Base-by-base conservation (phyloP, 2,888 invertebrate species). In the Parasteatoda lunata region DNA sequence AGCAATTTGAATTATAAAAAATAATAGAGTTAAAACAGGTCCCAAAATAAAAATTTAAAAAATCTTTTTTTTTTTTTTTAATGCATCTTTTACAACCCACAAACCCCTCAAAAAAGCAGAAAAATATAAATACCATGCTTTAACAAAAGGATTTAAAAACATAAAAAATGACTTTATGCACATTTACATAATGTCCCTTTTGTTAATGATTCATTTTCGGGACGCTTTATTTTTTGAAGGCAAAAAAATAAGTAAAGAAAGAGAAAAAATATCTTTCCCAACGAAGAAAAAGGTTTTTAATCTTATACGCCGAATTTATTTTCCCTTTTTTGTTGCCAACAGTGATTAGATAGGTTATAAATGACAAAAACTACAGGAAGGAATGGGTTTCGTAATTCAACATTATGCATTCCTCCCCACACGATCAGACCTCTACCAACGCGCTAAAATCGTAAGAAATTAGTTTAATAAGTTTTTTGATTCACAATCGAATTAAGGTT, bases 111-210 rank as follows among this genome's bases (percentile, higher is more conserved):
- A 30, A 30, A 30, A 30, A 30, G 7, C n/a, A 13, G 59, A 59
- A 59, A 59, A 13, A 59, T 13, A 59, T 82, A 82, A 82, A 82
- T 64, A 82, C 76, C 82, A 69, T 30, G 45, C 69, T 81, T 65
- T 70, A 75, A 64, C 71, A 79, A 75, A 76, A 51, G 54, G 45
- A 73, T 15, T 5, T 13, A 52, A 65, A 59, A 15, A 51, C 45
- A 65, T 82, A 76, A 82, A 82, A 80, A 82, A 76, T 68, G 59
- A 59, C 69, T 64, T 54, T 49, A 48, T 69, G 59, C 76, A 76
- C 76, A 82, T 82, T 82, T 82, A 76, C 82, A 76, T 76, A 82
- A 82, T 76, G 76, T 70, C 82, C 64, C 59, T 77, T 30, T 70
- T 70, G 76, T 70, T 82, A 82, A 82, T 77, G 76, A 82, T 82